Evolutionary conservation across 1,140 invertebrate genomes (phyloP), one percentile per base, ranked within the genome.

Genomic region (Marisa cornuarietis): DNA sequence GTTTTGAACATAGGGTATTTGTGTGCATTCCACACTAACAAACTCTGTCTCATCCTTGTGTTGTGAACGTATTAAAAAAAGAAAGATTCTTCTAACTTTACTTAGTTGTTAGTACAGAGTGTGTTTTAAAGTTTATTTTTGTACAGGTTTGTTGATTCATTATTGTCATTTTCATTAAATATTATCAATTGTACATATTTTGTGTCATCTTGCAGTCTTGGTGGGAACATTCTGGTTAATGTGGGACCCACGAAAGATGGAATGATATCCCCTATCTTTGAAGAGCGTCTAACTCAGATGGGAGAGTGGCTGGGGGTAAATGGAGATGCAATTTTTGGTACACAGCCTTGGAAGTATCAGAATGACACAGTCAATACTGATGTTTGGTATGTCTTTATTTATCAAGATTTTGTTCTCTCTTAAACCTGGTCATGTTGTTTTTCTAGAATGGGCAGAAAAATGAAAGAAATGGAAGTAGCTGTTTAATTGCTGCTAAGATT

Each of bases 191-290:
- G 54, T 58, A 0, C 11, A 58, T 14, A 58, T 58, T 18, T 58
- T 4, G 4, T 58, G 2, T 78, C 31, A 66, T 83, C 51, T 78
- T 81, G 26, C 73, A 96, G 96, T 82, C 96, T 95, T 88, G 96
- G 96, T 90, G 96, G 96, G 49, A 98, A 98, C 91, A 92, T 96
- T 14, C 88, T 98, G 13, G 94, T 98, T 84, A 98, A 98, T 89
- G 93, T 98, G 73, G 96, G 97, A 4, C 97, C 97, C 14, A 97
- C 96, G 0, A 95, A 95, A 87, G 96, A 97, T 84, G 97, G 97
- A 9, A 94, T 93, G 9, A 98, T 99, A 78, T 87, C 93, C 14
- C 95, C 96, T 9, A 96, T 99, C 86, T 98, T 96, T 90, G 94
- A 98, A 92, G 96, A 99, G 87, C 92, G 97, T 77, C 91, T 99